Base-by-base conservation (phyloP, 2,797 vertebrate species). In the Sarcoramphus papa region DNA sequence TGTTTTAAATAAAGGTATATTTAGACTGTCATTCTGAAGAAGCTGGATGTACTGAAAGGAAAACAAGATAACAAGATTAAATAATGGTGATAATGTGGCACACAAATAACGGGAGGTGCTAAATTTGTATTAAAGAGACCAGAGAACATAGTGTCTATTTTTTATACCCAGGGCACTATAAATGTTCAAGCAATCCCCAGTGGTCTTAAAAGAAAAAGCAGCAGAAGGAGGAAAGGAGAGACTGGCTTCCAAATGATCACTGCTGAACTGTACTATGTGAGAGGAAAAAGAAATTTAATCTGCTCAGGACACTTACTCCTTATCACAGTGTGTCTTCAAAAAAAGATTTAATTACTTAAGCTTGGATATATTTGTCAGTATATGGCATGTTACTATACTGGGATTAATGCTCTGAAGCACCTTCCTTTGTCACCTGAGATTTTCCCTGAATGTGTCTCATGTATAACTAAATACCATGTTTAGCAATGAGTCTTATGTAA, bases 311-410 rank as follows among this genome's bases (percentile, higher is more conserved):
- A 77, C 95, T 97, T 96, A 95, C 91, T 97, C 78, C 94, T 97
- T 96, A 97, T 97, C 95, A 96, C 94, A 96, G 80, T 40, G 64
- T 12, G 50, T 73, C 90, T 97, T 97, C 96, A 97, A 89, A 94
- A 95, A 96, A 77, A 97, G 95, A 98, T 97, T 97, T 97, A 97
- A 98, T 98, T 98, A 97, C 95, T 97, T 97, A 98, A 97, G 96
- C 91, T 96, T 92, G 95, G 97, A 97, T 97, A 96, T 96, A 96
- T 94, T 97, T 97, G 93, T 97, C 96, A 96, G 94, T 96, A 96
- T 96, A 96, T 96, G 70, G 92, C 67, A 80, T 89, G 97, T 88
- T 97, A 94, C 96, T 97, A 97, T 97, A 97, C 96, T 97, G 95
- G 97, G 95, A 97, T 97, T 97, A 98, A 98, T 97, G 94, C 95